These are phyloP conservation scores for Andrena chrysosceles DNA, from an alignment of 2,888 invertebrate species.

Conservation along the genomic window DNA sequence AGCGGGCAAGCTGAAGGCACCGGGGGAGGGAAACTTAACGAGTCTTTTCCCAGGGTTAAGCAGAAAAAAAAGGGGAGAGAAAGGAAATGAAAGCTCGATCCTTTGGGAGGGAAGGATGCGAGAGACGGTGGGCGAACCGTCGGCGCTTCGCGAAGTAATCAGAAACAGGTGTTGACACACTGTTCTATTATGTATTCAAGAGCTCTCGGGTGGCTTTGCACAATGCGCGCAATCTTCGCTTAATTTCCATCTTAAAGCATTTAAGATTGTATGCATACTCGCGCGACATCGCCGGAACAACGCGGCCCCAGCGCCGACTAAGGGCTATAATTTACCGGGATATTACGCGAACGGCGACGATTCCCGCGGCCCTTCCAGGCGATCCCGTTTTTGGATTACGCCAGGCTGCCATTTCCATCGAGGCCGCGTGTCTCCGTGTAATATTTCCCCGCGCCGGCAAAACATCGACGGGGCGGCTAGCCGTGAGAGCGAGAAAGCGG, in stretches of 20 bases:
- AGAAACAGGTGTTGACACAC: constrained; percentile 65
- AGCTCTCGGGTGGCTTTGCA: constrained; percentile 55
- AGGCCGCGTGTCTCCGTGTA: background rate
- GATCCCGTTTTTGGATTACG: too few relatives aligned
- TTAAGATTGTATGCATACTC: constrained; percentile 60
- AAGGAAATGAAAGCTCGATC: constrained; percentile 10
- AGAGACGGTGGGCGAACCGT: background rate
- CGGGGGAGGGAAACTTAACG: background rate
- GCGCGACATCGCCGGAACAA: constrained; percentile 39
- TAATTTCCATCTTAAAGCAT: constrained; percentile 69
- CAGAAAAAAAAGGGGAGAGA: background rate
- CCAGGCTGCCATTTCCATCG: background rate
- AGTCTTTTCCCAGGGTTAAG: background rate
- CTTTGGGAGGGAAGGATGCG: background rate
- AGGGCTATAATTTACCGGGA: constrained; percentile 56
- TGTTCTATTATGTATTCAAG: constrained; percentile 63
- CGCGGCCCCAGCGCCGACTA: constrained; percentile 12
- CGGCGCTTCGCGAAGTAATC: constrained; percentile 45
- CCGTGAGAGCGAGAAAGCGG: constrained; percentile 1
- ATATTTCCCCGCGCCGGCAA: constrained; percentile 5
- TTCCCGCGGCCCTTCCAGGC: constrained; percentile 9
- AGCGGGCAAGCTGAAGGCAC: background rate
- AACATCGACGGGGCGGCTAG: background rate
- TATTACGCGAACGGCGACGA: constrained; percentile 42
- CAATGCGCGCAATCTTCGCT: constrained; percentile 63